Percentiles rank a stretch among this genome's conserved stretches.
Conservation (phyloP, 30 jellyfish, hydroid and myxozoan genomes). For the Turritopsis dohrnii region DNA sequence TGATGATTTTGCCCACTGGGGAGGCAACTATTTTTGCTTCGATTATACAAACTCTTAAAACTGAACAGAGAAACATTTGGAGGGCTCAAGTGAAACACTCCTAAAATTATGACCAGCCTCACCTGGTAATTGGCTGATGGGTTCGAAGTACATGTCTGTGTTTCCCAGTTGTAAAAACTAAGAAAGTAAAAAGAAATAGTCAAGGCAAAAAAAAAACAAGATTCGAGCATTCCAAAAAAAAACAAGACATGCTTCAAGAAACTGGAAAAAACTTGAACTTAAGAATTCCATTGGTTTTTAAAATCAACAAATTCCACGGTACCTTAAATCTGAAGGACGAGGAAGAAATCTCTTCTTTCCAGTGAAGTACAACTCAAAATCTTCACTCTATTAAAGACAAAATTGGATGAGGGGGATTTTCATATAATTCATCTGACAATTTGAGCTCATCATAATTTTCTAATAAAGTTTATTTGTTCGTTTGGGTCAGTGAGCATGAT, state of each 20-base stretch:
- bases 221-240: neutral
- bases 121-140: slow-evolving; percentile 92
- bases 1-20: no score
- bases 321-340: slow-evolving; percentile 94
- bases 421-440: no score
- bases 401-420: no score
- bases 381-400: slow-evolving; percentile 58
- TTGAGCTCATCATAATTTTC: no score
- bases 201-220: neutral
- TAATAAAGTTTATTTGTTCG: no score
- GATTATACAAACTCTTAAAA: no score
- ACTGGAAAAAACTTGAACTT: neutral
- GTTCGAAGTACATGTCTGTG: slow-evolving; percentile 90
- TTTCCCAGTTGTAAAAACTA: slow-evolving; percentile 96
- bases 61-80: no score
- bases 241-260: neutral
- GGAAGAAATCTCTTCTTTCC: slow-evolving; percentile 90
- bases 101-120: neutral
- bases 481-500: no score
- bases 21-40: no score
- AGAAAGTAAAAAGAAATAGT: slow-evolving; percentile 2
- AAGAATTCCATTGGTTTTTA: no score
- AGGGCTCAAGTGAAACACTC: no score
- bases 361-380: slow-evolving; percentile 74
- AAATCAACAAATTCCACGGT: neutral